Base-by-base conservation (phyloP, 2,888 invertebrate species). In the Sceliomorpha sp. region DNA sequence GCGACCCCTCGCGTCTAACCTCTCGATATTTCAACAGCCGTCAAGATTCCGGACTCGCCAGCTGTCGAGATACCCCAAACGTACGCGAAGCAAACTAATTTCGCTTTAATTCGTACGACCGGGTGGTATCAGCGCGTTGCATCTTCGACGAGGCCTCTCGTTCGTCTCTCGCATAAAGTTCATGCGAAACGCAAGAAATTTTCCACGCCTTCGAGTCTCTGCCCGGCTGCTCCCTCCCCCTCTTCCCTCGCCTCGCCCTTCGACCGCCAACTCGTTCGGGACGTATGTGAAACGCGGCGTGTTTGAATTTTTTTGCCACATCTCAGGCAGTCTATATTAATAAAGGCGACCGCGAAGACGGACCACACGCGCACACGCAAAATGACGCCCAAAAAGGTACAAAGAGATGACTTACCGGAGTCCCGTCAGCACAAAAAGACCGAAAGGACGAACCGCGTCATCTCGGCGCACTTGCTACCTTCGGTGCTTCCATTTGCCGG, bases 281-380 rank as follows among this genome's bases (percentile, higher is more conserved):
- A n/a, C n/a, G n/a, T n/a, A 68, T 58, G 63, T 63, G 51, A 47
- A 64, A 64, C 47, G 64, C 55, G 14, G 64, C 59, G 70, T 70
- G 55, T 60, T 70, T 70, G 59, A 70, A 70, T 70, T 70, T 64
- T 59, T 59, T 59, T 70, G 70, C 64, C 70, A 69, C 58, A 69
- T 69, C 62, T 63, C 69, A 69, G 58, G 58, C 70, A 64, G 70
- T 60, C 70, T 45, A 45, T 64, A 70, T 64, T 70, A 70, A 70
- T 70, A 70, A 59, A 70, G 50, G 27, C 45, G 45, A 48, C 39
- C 70, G 56, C 69, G 53, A 51, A 48, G 56, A 68, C 37, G 48
- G 70, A 70, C 64, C 70, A 64, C 70, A 70, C 70, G 59, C 63
- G 70, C 51, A 64, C 37, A 53, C 40, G 70, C 56, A 60, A 70